Percentiles rank a stretch among this genome's conserved stretches.
Conservation (phyloP, 2,113 vertebrate genomes). For the Amazona vittata region DNA sequence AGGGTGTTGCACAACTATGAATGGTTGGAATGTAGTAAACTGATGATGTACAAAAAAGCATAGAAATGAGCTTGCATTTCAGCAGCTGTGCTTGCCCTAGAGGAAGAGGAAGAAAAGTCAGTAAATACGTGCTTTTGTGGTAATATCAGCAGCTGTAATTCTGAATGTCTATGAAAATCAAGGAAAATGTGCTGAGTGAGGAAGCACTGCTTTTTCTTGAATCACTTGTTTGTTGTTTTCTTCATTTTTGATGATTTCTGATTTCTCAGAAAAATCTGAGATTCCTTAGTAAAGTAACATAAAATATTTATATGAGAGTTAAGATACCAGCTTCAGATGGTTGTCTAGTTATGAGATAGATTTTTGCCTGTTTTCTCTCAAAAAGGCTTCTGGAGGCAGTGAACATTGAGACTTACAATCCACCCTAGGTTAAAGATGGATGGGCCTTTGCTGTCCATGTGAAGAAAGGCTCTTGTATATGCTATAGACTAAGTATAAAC, state of each 20-base stretch:
- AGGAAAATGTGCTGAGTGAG: not conserved
- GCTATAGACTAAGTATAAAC: not conserved
- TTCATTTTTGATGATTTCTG: not conserved
- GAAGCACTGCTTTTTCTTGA: not conserved
- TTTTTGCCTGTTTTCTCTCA: not conserved
- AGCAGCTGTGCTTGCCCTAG: not conserved
- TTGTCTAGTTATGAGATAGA: not conserved
- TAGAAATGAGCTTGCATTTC: not conserved
- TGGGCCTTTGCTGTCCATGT: not conserved
- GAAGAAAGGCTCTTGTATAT: not conserved
- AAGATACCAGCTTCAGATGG: not conserved
- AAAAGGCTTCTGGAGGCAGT: conserved; percentile 5
- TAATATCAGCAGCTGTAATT: not conserved
- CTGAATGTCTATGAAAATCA: not conserved
- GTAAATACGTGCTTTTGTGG: not conserved
- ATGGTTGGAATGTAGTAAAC: not conserved
- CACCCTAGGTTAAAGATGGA: not conserved
- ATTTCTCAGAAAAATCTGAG: not conserved
- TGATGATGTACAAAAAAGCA: not conserved
- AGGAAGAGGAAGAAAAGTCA: conserved; percentile 2
- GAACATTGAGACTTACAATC: not conserved
- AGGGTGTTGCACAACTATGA: not conserved
- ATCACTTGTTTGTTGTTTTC: not conserved
- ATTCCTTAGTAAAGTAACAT: not conserved
- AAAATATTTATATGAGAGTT: not conserved